Percentiles rank a stretch among this genome's conserved stretches.
Conservation (phyloP, 2,888 invertebrate species). For the Acronicta aceris region DNA sequence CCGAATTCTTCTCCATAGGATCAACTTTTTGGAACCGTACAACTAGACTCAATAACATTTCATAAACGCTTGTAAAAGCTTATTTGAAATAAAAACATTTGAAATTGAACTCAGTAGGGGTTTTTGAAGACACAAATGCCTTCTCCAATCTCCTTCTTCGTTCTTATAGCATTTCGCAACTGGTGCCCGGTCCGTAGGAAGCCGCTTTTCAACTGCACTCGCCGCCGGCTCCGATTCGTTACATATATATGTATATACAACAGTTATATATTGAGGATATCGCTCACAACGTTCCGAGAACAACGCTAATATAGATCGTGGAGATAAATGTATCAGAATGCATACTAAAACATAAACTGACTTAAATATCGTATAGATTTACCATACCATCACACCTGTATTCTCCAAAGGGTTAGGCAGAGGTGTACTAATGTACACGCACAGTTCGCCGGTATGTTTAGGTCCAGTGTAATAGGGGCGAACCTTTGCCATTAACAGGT, state of each 20-base stretch:
- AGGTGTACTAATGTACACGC: too few relatives aligned
- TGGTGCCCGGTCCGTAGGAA: slow-evolving; percentile 56
- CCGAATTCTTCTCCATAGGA: too few relatives aligned
- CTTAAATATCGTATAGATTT: background rate
- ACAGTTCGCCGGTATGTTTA: too few relatives aligned
- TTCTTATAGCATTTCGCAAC: slow-evolving; percentile 33
- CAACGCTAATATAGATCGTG: slow-evolving; percentile 42
- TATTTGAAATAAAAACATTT: too few relatives aligned
- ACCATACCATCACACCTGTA: too few relatives aligned
- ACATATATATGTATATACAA: slow-evolving; percentile 49
- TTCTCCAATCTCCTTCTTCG: slow-evolving; percentile 12
- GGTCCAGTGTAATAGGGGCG: too few relatives aligned
- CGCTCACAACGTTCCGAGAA: slow-evolving; percentile 44
- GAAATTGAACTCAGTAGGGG: too few relatives aligned
- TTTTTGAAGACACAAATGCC: slow-evolving; percentile 1
- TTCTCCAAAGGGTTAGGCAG: too few relatives aligned
- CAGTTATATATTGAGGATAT: slow-evolving; percentile 18
- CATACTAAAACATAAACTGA: slow-evolving; percentile 1
- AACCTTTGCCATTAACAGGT: too few relatives aligned
- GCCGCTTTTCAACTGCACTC: slow-evolving; percentile 58
- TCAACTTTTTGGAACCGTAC: too few relatives aligned
- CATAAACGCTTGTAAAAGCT: too few relatives aligned
- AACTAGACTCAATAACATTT: too few relatives aligned
- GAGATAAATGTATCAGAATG: slow-evolving; percentile 44
- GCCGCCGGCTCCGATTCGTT: slow-evolving; percentile 67